A percentile compares a stretch with the other conserved stretches of the same genome.
Evolutionary conservation across 2,888 invertebrate species (phyloP).

Genomic region (Rutpela maculata): DNA sequence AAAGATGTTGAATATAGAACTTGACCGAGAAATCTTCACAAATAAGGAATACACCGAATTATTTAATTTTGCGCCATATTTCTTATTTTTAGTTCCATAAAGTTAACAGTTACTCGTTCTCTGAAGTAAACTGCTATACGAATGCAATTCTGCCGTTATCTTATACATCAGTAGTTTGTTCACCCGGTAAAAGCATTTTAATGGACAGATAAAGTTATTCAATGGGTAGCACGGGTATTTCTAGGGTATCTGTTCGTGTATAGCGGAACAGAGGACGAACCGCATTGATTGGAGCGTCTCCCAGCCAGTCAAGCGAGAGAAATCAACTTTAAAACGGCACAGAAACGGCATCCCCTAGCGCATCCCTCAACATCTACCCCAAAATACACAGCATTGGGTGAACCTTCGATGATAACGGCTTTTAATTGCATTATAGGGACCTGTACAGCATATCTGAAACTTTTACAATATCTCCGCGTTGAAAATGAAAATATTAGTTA

Average conservation of each 20-base stretch:
- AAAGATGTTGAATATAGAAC: no score
- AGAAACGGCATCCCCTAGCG: constrained; percentile 55
- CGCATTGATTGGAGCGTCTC: constrained; percentile 74
- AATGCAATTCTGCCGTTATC: constrained; percentile 2
- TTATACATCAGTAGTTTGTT: constrained; percentile 4
- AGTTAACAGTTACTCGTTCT: neutral
- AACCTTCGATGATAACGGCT: constrained; percentile 55
- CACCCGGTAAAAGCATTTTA: constrained; percentile 32
- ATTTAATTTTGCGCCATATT: neutral
- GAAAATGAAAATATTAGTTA: neutral
- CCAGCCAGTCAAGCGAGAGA: constrained; percentile 74
- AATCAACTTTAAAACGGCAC: constrained; percentile 73
- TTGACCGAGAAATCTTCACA: no score
- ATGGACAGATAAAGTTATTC: constrained; percentile 54
- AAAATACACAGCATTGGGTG: constrained; percentile 45
- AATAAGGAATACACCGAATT: no score
- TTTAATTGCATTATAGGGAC: constrained; percentile 55
- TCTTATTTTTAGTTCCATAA: neutral
- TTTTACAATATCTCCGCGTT: neutral
- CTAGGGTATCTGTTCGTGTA: constrained; percentile 48
- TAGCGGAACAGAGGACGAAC: constrained; percentile 64
- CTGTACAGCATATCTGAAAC: constrained; percentile 54
- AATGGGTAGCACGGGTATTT: constrained; percentile 48
- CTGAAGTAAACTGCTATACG: neutral
- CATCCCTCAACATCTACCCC: constrained; percentile 46